These are phyloP conservation scores for Phataginus tetradactyla DNA, from an alignment of 2,797 vertebrate genomes.

Conservation along the genomic window DNA sequence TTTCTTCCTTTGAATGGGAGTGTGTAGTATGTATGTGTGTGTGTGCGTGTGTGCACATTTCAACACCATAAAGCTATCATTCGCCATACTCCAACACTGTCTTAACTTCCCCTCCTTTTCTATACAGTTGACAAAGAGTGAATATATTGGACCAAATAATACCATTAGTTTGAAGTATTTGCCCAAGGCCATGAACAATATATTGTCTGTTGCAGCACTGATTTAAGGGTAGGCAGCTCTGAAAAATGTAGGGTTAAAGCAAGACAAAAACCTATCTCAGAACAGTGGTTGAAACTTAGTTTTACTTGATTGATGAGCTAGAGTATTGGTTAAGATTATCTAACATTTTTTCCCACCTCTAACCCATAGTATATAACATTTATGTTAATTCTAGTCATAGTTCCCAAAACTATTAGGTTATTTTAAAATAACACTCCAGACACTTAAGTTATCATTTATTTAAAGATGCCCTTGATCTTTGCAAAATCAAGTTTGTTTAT, in stretches of 20 bases:
- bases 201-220: slow-evolving; percentile 19
- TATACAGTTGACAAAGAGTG: neutral
- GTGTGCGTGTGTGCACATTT: neutral
- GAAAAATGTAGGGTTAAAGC: neutral
- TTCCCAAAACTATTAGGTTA: slow-evolving; percentile 75
- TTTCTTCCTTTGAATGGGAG: neutral
- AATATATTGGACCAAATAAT: slow-evolving; percentile 13
- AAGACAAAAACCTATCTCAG: neutral
- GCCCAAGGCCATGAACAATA: neutral
- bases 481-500: slow-evolving; percentile 61
- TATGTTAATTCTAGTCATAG: slow-evolving; percentile 71
- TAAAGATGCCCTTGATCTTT: slow-evolving; percentile 65
- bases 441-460: slow-evolving; percentile 75
- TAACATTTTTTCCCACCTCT: neutral
- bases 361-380: slow-evolving; percentile 32
- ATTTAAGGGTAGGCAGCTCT: neutral
- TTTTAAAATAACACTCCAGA: slow-evolving; percentile 69
- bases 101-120: slow-evolving; percentile 31
- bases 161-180: slow-evolving; percentile 49
- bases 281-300: slow-evolving; percentile 5
- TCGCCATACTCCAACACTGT: neutral
- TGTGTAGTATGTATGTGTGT: neutral
- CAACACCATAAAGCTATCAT: neutral
- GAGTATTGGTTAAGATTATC: slow-evolving; percentile 64
- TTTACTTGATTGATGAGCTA: slow-evolving; percentile 66